A percentile compares a stretch with the other conserved stretches of the same genome.
These are phyloP conservation scores for Axinella damicornis DNA, from an alignment of 37 sponge, comb jelly and placozoan genomes.

Conservation along the genomic window DNA sequence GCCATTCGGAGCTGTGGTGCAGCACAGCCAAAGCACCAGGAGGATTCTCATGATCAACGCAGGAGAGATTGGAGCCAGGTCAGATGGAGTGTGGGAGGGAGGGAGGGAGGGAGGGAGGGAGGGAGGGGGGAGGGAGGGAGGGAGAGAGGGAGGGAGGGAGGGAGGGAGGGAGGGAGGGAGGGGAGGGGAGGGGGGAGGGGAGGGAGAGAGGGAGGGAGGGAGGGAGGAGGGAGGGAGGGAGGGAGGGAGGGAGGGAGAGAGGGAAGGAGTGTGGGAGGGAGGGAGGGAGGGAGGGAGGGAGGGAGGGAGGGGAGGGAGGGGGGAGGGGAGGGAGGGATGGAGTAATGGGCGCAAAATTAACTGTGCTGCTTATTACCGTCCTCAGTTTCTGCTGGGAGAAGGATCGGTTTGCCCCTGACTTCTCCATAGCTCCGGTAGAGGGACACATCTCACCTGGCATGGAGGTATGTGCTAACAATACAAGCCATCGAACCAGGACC, in stretches of 20 bases:
- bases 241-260: neutral
- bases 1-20: constrained; percentile 93
- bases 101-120: neutral
- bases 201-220: constrained; percentile 97
- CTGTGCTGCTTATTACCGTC: neutral
- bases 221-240: constrained; percentile 40
- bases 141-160: constrained; percentile 9
- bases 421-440: constrained; percentile 88
- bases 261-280: neutral
- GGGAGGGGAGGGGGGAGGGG: too few species aligned
- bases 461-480: constrained; percentile 88
- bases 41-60: constrained; percentile 87
- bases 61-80: constrained; percentile 95
- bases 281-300: neutral
- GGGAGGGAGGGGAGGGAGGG: neutral
- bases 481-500: too few species aligned
- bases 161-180: neutral
- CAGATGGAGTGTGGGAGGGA: neutral
- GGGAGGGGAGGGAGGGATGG: too few species aligned
- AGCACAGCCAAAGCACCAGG: constrained; percentile 82
- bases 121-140: constrained; percentile 93
- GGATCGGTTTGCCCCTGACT: constrained; percentile 85
- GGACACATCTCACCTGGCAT: constrained; percentile 95
- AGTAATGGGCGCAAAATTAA: neutral
- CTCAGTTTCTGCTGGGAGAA: constrained; percentile 85